Conservation (phyloP, 35 echinoderm and acorn worm species). For the Eucidaris tribuloides region DNA sequence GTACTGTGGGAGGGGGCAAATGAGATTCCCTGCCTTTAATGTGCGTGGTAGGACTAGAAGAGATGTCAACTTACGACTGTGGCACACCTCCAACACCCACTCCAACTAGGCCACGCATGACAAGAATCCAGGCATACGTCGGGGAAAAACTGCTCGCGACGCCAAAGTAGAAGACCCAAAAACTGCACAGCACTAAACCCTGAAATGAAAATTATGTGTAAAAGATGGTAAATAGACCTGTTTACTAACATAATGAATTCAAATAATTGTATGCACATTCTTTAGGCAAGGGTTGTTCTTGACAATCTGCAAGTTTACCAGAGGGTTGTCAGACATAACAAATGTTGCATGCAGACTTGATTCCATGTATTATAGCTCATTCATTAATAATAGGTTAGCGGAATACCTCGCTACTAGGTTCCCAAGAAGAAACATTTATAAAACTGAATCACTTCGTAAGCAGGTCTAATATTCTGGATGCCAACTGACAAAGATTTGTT, state of each 20-base stretch:
- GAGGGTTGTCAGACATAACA: background rate
- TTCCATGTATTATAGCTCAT: background rate
- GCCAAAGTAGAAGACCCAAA: constrained; percentile 85
- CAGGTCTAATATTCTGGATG: no score
- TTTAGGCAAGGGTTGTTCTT: no score
- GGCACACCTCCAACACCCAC: constrained; percentile 87
- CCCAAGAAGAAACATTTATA: no score
- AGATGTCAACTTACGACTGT: constrained; percentile 92
- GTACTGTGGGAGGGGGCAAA: no score
- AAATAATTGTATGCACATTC: no score
- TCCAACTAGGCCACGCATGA: constrained; percentile 89
- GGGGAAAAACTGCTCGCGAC: constrained; percentile 74
- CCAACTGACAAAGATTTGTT: no score
- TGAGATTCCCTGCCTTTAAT: no score
- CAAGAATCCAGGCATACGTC: constrained; percentile 71
- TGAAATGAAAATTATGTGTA: constrained; percentile 42
- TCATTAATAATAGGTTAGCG: no score
- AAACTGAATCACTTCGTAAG: no score
- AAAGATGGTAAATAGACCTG: background rate
- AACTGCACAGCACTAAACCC: constrained; percentile 71
- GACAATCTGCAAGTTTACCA: no score
- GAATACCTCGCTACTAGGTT: no score
- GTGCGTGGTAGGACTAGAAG: no score
- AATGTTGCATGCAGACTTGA: background rate
- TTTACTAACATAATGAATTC: background rate